Evolutionary conservation across 92 coral and sea anemone species (phyloP).

Genomic region (Porites lobata): DNA sequence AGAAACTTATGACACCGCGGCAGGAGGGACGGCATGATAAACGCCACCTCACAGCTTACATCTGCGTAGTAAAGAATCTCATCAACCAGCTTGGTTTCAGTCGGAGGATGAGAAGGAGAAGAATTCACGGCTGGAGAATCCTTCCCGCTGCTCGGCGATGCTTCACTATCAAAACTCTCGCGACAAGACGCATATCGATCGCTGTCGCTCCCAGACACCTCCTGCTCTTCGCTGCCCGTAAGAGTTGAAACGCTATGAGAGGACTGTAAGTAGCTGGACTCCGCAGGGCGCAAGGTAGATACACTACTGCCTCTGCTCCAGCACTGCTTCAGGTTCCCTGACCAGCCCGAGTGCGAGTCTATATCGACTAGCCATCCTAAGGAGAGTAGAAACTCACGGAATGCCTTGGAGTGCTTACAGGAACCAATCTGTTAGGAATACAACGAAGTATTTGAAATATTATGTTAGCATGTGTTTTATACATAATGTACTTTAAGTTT

Average conservation of each 20-base stretch:
- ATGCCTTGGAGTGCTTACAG: constrained; percentile 82
- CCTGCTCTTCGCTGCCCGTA: constrained; percentile 71
- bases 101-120: constrained; percentile 12
- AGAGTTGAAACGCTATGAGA: constrained; percentile 73
- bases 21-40: constrained; percentile 90
- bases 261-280: constrained; percentile 29
- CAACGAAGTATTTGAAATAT: neutral
- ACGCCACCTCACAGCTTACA: constrained; percentile 93
- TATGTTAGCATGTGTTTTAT: too few species aligned
- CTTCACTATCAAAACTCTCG: constrained; percentile 71
- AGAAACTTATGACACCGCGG: constrained; percentile 86
- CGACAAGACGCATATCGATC: constrained; percentile 44
- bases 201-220: constrained; percentile 52
- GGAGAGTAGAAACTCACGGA: constrained; percentile 90
- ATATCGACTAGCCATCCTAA: constrained; percentile 98
- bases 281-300: constrained; percentile 39
- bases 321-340: constrained; percentile 87
- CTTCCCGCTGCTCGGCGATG: constrained; percentile 26
- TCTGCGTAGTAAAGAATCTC: constrained; percentile 94
- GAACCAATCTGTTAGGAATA: constrained; percentile 63
- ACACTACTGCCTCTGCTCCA: constrained; percentile 75
- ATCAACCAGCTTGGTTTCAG: constrained; percentile 60
- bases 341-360: too few species aligned
- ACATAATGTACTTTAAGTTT: too few species aligned
- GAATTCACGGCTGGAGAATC: constrained; percentile 40